These are phyloP conservation scores for Deroplatys truncata DNA, from an alignment of 2,888 invertebrate species.

Conservation along the genomic window DNA sequence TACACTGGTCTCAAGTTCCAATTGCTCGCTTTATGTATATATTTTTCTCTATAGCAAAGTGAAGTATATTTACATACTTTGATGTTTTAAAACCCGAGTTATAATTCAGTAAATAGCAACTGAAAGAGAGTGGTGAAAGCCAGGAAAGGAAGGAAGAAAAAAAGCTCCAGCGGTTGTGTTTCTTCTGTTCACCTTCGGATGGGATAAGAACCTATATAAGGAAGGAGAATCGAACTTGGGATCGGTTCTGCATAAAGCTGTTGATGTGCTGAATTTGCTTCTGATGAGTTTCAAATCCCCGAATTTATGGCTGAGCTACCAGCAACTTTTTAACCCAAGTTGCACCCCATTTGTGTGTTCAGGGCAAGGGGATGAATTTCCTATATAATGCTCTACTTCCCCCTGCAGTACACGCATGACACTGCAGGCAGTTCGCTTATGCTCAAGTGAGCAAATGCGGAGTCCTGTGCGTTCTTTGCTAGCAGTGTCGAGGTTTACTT, in stretches of 20 bases:
- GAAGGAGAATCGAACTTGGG: background rate
- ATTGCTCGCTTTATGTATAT: too few relatives aligned
- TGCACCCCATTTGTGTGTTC: background rate
- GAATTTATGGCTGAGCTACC: background rate
- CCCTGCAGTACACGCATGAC: background rate
- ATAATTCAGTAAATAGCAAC: too few relatives aligned
- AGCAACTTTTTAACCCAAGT: background rate
- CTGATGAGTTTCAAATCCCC: constrained; percentile 1
- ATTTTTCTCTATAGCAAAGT: too few relatives aligned
- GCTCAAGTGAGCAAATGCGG: background rate
- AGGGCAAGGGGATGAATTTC: background rate
- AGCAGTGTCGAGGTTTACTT: background rate
- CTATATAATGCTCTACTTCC: background rate
- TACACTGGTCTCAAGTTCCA: too few relatives aligned
- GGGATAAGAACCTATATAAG: background rate
- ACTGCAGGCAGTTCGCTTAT: background rate
- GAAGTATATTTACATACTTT: too few relatives aligned
- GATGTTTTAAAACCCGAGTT: too few relatives aligned
- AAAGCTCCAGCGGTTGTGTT: too few relatives aligned
- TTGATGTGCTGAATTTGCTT: background rate
- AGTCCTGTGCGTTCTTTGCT: background rate
- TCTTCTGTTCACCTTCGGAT: too few relatives aligned
- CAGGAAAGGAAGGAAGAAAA: too few relatives aligned
- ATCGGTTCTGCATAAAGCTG: background rate
- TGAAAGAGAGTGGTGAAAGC: too few relatives aligned